Evolutionary conservation across 2,797 vertebrate species (phyloP).

Genomic region (Parotocinclus haroldoi): DNA sequence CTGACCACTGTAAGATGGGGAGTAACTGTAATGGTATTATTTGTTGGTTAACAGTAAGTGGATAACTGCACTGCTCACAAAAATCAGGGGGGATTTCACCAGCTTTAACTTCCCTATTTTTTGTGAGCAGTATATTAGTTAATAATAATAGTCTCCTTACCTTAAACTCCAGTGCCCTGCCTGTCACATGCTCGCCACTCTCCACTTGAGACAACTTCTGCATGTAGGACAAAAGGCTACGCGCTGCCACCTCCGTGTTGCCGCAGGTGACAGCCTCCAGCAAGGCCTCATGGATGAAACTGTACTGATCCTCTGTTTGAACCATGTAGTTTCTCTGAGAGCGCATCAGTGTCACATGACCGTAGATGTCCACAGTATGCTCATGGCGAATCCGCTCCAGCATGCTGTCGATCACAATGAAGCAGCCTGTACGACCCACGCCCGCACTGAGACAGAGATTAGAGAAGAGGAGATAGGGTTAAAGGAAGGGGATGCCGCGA

Average conservation of each 20-base stretch:
- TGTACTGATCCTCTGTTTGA: conserved; percentile 97
- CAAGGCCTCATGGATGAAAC: conserved; percentile 96
- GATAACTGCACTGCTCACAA: too few relatives aligned
- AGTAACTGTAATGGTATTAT: too few relatives aligned
- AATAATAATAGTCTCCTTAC: conserved; percentile 53
- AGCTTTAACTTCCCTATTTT: too few relatives aligned
- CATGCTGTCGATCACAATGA: conserved; percentile 97
- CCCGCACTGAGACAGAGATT: conserved; percentile 75
- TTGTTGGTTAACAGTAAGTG: too few relatives aligned
- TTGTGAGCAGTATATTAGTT: too few relatives aligned
- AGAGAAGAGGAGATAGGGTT: conserved; percentile 1
- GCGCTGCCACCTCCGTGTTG: conserved; percentile 91
- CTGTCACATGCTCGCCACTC: conserved; percentile 86
- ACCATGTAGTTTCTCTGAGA: conserved; percentile 99
- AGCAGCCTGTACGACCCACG: conserved; percentile 93
- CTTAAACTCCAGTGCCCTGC: conserved; percentile 99
- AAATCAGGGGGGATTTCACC: too few relatives aligned
- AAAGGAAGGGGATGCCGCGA: background rate
- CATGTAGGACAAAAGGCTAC: conserved; percentile 92
- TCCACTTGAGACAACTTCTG: conserved; percentile 95
- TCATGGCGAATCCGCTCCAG: conserved; percentile 92
- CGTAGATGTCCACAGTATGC: conserved; percentile 93
- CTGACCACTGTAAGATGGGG: too few relatives aligned
- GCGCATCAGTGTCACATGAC: conserved; percentile 94
- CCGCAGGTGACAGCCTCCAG: conserved; percentile 94